Base-by-base conservation (phyloP, 1,140 invertebrate genomes). In the Eriocheir sinensis region DNA sequence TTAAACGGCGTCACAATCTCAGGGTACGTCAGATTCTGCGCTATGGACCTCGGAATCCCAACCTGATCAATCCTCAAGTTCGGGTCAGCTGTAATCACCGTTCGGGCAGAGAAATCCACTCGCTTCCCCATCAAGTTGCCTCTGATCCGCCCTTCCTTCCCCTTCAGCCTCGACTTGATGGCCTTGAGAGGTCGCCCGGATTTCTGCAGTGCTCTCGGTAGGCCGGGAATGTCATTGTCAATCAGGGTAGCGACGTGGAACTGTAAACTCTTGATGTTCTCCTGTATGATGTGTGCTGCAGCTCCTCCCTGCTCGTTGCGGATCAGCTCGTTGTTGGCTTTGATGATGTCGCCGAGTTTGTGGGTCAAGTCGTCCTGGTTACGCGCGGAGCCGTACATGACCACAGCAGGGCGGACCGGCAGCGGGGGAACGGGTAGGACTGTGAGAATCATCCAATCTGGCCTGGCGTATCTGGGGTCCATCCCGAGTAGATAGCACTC, bases 91-190 rank as follows among this genome's bases (percentile, higher is more conserved):
- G 99, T 99, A 96, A 99, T 99, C 95, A 99, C 99, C 96, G 99
- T 99, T 97, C 99, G 98, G 9, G 99, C 99, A 0, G 99, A 99
- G 96, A 99, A 99, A 96, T 99, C 99, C 0, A 99, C 99, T 97
- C 99, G 99, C 97, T 99, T 99, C 94, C 99, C 99, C 99, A 99
- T 99, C 96, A 99, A 97, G 96, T 99, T 99, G 96, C 99, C 99
- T 97, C 99, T 97, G 96, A 99, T 99, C 96, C 99, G 97, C 0
- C 99, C 99, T 98, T 99, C 99, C 97, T 99, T 99, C 44, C 97
- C 97, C 96, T 98, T 98, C 48, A 98, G 96, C 60, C 98, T 96
- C 95, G 97, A 97, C 97, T 99, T 99, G 30, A 99, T 98, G 0
- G 99, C 99, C 97, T 99, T 99, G 0, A 99, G 97, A 0, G 99